Conservation (phyloP, 2,888 invertebrate genomes). For the Tanytarsus gracilentus region DNA sequence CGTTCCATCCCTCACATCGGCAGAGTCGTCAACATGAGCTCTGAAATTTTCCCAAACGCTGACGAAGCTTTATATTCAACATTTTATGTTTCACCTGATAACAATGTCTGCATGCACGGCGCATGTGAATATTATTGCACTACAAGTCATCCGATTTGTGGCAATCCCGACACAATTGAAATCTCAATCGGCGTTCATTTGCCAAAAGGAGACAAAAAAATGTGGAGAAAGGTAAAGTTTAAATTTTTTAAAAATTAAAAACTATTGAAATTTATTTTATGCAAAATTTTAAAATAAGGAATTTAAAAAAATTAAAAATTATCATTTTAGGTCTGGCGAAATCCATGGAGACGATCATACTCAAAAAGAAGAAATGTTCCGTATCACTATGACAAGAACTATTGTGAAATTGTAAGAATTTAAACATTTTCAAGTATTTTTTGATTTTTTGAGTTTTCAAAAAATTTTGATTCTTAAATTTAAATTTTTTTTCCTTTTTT, state of each 20-base stretch:
- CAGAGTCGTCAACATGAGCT: not conserved
- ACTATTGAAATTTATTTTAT: too few species aligned
- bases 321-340: not conserved
- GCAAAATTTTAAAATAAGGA: too few species aligned
- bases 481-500: not conserved
- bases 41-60: not conserved
- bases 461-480: not conserved
- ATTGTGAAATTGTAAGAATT: not conserved
- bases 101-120: not conserved
- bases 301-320: too few species aligned
- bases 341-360: slow-evolving; percentile 1
- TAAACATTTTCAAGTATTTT: not conserved
- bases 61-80: not conserved
- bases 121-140: not conserved
- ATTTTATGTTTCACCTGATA: not conserved
- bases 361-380: not conserved
- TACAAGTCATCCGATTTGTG: not conserved
- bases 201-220: not conserved
- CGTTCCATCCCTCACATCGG: not conserved
- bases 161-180: not conserved
- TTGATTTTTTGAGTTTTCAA: too few species aligned
- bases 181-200: not conserved
- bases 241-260: too few species aligned
- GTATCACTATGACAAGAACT: not conserved
- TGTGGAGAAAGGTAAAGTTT: not conserved